Evolutionary conservation across 2,888 invertebrate species (phyloP).

Genomic region (Brenthis daphne): DNA sequence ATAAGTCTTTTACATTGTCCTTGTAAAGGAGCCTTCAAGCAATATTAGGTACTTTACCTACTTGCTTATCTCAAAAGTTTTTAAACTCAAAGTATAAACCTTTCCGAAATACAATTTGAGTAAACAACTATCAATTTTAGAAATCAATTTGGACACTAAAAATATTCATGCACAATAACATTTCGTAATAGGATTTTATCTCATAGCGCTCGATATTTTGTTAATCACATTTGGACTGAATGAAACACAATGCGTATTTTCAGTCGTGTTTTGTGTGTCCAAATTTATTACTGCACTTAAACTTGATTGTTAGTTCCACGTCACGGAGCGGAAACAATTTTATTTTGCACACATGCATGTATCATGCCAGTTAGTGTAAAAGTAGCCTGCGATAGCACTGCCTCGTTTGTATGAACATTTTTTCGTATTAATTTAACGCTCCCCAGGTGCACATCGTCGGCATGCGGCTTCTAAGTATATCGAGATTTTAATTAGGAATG

Average conservation of each 20-base stretch:
- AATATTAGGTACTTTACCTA: slow-evolving; percentile 36
- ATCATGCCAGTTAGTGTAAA: slow-evolving; percentile 33
- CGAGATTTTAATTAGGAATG: slow-evolving; percentile 73
- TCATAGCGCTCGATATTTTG: slow-evolving; percentile 43
- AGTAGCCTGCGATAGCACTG: slow-evolving; percentile 42
- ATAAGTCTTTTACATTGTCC: slow-evolving; percentile 42
- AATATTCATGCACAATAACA: slow-evolving; percentile 37
- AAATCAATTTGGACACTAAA: not conserved
- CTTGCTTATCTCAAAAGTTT: slow-evolving; percentile 12
- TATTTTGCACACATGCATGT: slow-evolving; percentile 39
- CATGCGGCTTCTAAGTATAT: slow-evolving; percentile 68
- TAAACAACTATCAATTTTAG: not conserved
- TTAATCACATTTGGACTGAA: slow-evolving; percentile 45
- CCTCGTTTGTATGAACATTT: slow-evolving; percentile 47
- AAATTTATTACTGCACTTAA: slow-evolving; percentile 47
- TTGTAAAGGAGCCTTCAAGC: slow-evolving; percentile 36
- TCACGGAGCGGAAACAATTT: slow-evolving; percentile 43
- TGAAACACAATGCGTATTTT: slow-evolving; percentile 43
- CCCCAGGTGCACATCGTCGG: slow-evolving; percentile 65
- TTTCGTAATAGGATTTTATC: slow-evolving; percentile 39
- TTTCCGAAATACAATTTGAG: too few species aligned
- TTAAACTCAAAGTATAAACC: not conserved
- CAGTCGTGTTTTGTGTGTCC: slow-evolving; percentile 43
- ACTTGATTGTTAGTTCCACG: slow-evolving; percentile 46
- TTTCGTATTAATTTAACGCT: slow-evolving; percentile 61